Percentiles rank a stretch among this genome's conserved stretches.
phyloP scores from a whole-genome alignment of 2,113 vertebrate species.

The Mastomys natalensis region DNA sequence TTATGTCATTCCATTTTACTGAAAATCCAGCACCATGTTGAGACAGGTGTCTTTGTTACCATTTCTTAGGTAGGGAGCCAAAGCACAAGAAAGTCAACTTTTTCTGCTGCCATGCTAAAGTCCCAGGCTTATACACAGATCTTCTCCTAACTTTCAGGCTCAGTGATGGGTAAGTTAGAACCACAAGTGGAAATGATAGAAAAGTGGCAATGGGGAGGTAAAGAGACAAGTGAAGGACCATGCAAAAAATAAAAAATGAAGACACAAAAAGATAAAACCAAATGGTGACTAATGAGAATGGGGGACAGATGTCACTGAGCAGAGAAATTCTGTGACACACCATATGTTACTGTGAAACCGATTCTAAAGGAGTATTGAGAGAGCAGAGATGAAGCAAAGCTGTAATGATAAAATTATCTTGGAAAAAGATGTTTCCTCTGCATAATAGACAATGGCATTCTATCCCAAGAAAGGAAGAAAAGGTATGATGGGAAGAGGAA shows the following conservation, averaged over 20 bases:
- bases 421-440: background rate
- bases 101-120: background rate
- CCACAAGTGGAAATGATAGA: background rate
- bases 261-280: too few relatives aligned
- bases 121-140: accelerated
- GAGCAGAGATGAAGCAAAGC: background rate
- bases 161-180: accelerated
- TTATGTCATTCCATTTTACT: background rate
- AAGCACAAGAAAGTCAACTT: too few relatives aligned
- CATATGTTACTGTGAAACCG: background rate
- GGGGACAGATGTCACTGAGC: background rate
- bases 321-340: background rate
- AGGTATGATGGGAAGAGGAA: constrained; percentile 37
- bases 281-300: background rate
- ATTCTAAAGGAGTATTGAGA: background rate
- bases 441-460: constrained; percentile 60
- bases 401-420: constrained; percentile 24
- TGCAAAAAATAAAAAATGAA: background rate
- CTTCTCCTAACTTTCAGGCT: background rate
- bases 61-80: background rate
- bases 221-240: too few relatives aligned
- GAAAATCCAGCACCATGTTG: background rate
- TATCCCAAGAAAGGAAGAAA: constrained; percentile 58
- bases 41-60: background rate
- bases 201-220: background rate